These are phyloP conservation scores for Oryctes rhinoceros DNA, from an alignment of 1,140 invertebrate genomes.

Conservation along the genomic window DNA sequence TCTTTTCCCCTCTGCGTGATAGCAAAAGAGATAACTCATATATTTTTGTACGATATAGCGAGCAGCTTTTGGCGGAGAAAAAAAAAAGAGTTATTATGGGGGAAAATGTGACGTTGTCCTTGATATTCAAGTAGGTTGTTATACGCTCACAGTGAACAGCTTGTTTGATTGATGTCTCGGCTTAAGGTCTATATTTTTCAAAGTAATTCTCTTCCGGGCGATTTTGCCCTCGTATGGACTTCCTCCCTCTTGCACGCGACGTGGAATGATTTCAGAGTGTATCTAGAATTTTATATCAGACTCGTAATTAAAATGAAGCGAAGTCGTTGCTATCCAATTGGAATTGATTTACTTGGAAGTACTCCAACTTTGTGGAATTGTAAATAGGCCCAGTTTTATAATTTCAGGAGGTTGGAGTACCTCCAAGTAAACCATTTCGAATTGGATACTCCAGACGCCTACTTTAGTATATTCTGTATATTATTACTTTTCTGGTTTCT, in stretches of 20 bases:
- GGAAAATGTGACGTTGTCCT: conserved; percentile 30
- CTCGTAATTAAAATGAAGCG: background rate
- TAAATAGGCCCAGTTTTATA: too few species aligned
- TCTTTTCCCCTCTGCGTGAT: background rate
- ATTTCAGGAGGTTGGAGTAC: too few species aligned
- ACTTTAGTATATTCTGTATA: too few species aligned
- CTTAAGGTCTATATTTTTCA: conserved; percentile 37
- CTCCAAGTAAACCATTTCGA: too few species aligned
- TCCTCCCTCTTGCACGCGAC: background rate
- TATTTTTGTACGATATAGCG: conserved; percentile 8
- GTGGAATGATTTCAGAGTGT: background rate
- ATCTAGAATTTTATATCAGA: background rate
- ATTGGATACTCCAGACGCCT: too few species aligned
- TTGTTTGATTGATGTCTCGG: conserved; percentile 30
- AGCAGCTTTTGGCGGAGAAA: background rate
- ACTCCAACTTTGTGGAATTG: too few species aligned
- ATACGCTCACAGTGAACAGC: conserved; percentile 11
- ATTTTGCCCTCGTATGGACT: background rate
- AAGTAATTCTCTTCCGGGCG: conserved; percentile 33
- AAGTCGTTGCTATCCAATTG: background rate
- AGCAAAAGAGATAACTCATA: background rate
- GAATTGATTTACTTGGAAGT: too few species aligned
- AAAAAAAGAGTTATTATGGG: background rate
- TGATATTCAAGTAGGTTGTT: conserved; percentile 31
- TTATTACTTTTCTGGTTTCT: too few species aligned